Percentiles rank a stretch among this genome's conserved stretches.
Conservation (phyloP, 53 echinoderm and acorn worm genomes). For the Patiria pectinifera region DNA sequence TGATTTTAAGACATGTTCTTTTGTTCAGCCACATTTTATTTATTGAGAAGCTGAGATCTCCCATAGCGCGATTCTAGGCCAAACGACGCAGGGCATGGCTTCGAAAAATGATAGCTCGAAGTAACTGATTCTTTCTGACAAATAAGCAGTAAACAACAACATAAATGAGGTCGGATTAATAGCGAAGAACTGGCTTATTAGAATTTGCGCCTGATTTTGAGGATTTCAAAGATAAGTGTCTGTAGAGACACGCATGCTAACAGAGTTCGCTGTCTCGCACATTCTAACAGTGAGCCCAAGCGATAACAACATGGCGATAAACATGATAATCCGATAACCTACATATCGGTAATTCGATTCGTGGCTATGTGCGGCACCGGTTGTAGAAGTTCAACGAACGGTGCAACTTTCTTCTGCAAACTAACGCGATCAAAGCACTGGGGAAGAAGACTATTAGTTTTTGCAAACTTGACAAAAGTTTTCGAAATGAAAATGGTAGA, state of each 20-base stretch:
- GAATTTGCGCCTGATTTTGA: neutral
- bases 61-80: neutral
- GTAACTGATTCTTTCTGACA: neutral
- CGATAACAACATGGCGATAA: neutral
- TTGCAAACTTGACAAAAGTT: no score
- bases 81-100: no score
- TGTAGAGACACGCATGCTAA: neutral
- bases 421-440: neutral
- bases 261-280: neutral
- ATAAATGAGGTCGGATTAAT: neutral
- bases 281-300: neutral
- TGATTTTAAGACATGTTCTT: neutral
- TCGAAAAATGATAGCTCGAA: no score
- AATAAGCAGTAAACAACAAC: neutral
- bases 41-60: neutral
- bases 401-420: neutral
- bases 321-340: conserved; percentile 5
- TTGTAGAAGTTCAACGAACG: neutral
- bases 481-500: no score
- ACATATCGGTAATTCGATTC: neutral
- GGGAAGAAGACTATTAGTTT: neutral
- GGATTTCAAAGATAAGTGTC: neutral
- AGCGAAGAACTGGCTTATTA: neutral
- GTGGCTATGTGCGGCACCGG: neutral
- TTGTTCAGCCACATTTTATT: neutral